phyloP scores from a whole-genome alignment of 2,113 vertebrate species.

The Psittacula cyanocephala region DNA sequence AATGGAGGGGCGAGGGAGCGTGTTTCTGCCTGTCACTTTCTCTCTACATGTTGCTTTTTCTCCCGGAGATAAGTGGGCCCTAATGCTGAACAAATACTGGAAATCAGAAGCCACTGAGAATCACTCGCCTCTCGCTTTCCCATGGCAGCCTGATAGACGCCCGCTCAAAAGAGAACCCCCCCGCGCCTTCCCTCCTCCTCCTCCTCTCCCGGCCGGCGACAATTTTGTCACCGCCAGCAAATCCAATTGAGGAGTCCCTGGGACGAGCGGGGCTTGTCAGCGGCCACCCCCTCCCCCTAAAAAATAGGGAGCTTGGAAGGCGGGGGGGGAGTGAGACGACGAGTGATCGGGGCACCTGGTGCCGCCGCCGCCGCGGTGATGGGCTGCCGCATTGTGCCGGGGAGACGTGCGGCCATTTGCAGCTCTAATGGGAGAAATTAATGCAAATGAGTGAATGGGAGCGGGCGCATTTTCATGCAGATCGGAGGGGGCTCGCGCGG shows the following conservation, averaged over 20 bases:
- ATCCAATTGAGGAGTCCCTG: conserved; percentile 93
- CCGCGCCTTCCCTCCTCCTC: background rate
- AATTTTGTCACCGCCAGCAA: conserved; percentile 95
- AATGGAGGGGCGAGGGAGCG: conserved; percentile 88
- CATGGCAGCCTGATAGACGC: conserved; percentile 97
- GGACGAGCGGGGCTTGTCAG: conserved; percentile 90
- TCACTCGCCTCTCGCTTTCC: conserved; percentile 97
- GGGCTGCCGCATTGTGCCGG: conserved; percentile 92
- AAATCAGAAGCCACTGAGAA: conserved; percentile 99
- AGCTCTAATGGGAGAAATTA: conserved; percentile 99
- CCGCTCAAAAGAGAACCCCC: conserved; percentile 75
- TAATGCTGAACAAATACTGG: conserved; percentile 99
- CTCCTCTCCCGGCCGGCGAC: conserved; percentile 81
- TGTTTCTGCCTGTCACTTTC: conserved; percentile 97
- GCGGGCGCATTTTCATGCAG: conserved; percentile 99
- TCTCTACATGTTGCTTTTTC: conserved; percentile 98
- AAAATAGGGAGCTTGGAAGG: conserved; percentile 76
- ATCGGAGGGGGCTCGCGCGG: conserved; percentile 93
- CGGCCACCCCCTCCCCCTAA: conserved; percentile 75
- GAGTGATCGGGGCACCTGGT: conserved; percentile 93
- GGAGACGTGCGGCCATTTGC: conserved; percentile 97
- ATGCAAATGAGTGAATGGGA: conserved; percentile 99
- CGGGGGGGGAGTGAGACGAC: conserved; percentile 67
- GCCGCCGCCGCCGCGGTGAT: conserved; percentile 85
- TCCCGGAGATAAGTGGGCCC: conserved; percentile 98